Conservation (phyloP, 2,888 invertebrate genomes). For the Gerris lacustris region DNA sequence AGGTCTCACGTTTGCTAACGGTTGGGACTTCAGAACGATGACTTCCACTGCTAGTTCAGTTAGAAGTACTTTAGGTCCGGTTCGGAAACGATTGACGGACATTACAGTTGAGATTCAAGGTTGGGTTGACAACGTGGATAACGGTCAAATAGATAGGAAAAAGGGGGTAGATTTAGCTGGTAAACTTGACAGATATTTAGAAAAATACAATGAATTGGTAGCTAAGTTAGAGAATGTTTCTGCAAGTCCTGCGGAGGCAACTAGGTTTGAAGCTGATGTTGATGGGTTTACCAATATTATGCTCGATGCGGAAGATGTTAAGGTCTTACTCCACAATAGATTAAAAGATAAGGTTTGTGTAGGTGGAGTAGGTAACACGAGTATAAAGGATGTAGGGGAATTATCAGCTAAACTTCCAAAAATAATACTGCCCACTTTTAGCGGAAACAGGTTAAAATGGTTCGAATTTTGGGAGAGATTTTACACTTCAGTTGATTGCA, state of each 20-base stretch:
- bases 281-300: no score
- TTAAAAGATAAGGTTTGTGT: no score
- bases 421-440: no score
- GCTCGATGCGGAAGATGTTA: no score
- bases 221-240: background rate
- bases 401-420: no score
- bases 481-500: background rate
- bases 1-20: background rate
- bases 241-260: background rate
- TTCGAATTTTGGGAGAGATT: background rate
- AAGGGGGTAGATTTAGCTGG: background rate
- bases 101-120: background rate
- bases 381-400: no score
- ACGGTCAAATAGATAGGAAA: background rate
- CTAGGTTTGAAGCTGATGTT: background rate
- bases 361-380: no score
- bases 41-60: background rate
- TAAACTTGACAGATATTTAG: background rate
- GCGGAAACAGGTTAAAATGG: no score
- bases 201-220: background rate
- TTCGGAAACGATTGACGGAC: background rate
- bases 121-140: background rate
- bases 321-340: no score
- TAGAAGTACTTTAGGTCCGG: background rate
- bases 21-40: background rate